phyloP scores from a whole-genome alignment of 2,797 vertebrate species.

The Smutsia gigantea region DNA sequence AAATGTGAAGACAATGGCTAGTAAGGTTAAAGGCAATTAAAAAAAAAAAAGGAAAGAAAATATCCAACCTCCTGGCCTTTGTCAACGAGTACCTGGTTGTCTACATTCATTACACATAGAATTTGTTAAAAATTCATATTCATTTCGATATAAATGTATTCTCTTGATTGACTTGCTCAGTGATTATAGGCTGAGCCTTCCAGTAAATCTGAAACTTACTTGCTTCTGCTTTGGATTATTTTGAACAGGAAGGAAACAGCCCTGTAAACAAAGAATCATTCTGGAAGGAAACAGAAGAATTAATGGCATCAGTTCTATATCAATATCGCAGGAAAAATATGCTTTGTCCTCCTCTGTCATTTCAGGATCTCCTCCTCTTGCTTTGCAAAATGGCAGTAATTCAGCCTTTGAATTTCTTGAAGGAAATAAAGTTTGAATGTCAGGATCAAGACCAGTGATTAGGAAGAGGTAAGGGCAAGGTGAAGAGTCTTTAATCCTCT shows the following conservation, averaged over 20 bases:
- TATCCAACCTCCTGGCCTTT: background rate
- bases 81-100: background rate
- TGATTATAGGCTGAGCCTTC: constrained; percentile 18
- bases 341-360: background rate
- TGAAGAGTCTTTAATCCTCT: constrained; percentile 26
- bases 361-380: background rate
- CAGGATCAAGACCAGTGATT: background rate
- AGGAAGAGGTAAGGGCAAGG: constrained; percentile 14
- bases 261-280: background rate
- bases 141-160: background rate
- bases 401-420: constrained; percentile 11
- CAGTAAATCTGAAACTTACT: constrained; percentile 37
- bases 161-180: constrained; percentile 42
- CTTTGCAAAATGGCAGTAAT: constrained; percentile 35
- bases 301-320: background rate
- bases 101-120: background rate
- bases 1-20: constrained; percentile 55
- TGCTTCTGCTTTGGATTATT: constrained; percentile 52
- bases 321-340: background rate
- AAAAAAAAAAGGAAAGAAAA: background rate
- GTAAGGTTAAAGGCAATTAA: background rate
- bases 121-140: background rate
- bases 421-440: constrained; percentile 32
- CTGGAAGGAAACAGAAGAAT: background rate
- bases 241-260: background rate